Evolutionary conservation across 1,140 invertebrate genomes (phyloP), one percentile per base, ranked within the genome.

Genomic region (Argopecten irradians): DNA sequence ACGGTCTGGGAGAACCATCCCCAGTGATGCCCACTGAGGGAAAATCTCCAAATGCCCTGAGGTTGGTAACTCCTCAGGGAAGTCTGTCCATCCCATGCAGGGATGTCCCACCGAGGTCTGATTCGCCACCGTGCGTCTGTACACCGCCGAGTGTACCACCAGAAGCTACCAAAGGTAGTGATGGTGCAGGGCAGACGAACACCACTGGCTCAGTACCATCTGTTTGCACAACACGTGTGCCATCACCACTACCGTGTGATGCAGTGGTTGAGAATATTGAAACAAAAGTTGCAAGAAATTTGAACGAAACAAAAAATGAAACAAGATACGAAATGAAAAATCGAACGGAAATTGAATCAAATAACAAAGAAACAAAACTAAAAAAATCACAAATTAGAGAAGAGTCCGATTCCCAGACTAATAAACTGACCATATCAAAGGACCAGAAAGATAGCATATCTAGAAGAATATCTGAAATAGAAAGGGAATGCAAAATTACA

Each of bases 111-210:
- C 82, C 82, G 82, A 82, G 82, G 82, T 82, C 82, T 82, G 82
- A 82, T 82, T 82, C 82, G 82, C 82, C 82, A 82, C 8, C 33
- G 82, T 82, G 82, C 82, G 82, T 82, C 82, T 82, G 82, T 82
- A 82, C 82, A 82, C 82, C 82, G 22, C 82, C 82, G 82, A 82
- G 82, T 82, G 82, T 82, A 82, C 82, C 82, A 82, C 22, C 82
- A 82, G 8, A 7, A 82, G 5, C 82, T 82, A 82, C 82, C 7
- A 9, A 16, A 16, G 39, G 8, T 41, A 41, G 39, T 41, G 39
- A 41, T 82, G 82, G 82, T 82, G 82, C 82, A 82, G 82, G 82
- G 82, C 22, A 82, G 82, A 82, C 82, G 82, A 82, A 7, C 82
- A 22, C 82, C 33, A 82, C 82, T 82, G 82, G 22, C 82, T 82